Base-by-base conservation (phyloP, 2,888 invertebrate genomes). In the Zaprionus lineosus region DNA sequence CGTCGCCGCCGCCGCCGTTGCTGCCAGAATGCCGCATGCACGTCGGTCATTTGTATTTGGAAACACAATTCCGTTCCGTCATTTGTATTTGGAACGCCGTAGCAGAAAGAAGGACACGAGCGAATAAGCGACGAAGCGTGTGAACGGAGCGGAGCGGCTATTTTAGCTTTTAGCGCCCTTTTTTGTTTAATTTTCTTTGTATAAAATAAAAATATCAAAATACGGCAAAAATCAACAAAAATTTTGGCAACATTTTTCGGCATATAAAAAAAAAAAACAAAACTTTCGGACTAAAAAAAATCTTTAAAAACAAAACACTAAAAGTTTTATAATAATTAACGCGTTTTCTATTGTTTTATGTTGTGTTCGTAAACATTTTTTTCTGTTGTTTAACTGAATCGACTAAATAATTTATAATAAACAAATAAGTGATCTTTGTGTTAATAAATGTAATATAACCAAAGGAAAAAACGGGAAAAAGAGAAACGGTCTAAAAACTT, bases 21-120 rank as follows among this genome's bases (percentile, higher is more conserved):
- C 60, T 29, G 71, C 52, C 44, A 59, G 72, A 60, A 66, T 75
- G 68, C 77, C 70, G 85, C 73, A 73, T 72, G 73, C 78, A 84
- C 58, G 83, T 74, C 81, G 84, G 75, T 88, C 89, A 88, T 88
- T 88, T 88, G 86, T 86, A 85, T 88, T 86, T 88, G 74, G 84
- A 86, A 86, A 73, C 74, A 73, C 61, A 69, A 69, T 73, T 73
- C 55, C 61, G 68, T 69, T 69, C 68, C 74, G 75, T 88, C 89
- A 88, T 88, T 88, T 88, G 86, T 86, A 86, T 88, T 86, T 88
- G 70, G 86, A 86, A 86, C 88, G 88, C 84, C 88, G 88, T 81
- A 84, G 81, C 74, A 85, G 86, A 75, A 78, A 87, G 86, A 81
- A 86, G 87, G 87, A 86, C 86, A 74, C 77, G 76, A 66, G 67